Percentiles rank a stretch among this genome's conserved stretches.
Conservation (phyloP, 1,140 invertebrate genomes). For the Apis laboriosa region DNA sequence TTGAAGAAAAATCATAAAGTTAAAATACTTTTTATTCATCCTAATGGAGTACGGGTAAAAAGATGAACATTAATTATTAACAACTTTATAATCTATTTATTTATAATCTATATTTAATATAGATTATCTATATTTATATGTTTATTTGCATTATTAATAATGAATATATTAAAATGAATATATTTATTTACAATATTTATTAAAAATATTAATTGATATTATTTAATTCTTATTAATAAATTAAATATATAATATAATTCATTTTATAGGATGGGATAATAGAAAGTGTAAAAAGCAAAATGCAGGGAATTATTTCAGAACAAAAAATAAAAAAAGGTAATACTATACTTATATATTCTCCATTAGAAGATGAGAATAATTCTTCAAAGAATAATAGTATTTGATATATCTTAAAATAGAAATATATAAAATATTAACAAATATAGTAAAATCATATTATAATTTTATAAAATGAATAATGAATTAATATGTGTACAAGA, state of each 20-base stretch:
- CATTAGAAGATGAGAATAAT: not conserved
- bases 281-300: slow-evolving; percentile 79
- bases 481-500: not conserved
- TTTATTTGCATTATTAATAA: not conserved
- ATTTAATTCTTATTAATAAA: not conserved
- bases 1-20: slow-evolving; percentile 84
- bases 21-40: slow-evolving; percentile 82
- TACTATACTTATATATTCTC: not conserved
- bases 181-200: slow-evolving; percentile 7
- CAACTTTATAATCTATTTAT: not conserved
- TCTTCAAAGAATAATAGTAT: not conserved
- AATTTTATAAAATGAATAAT: not conserved
- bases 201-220: not conserved
- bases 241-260: not conserved
- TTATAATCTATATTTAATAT: slow-evolving; percentile 8
- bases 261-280: slow-evolving; percentile 82
- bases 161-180: slow-evolving; percentile 24
- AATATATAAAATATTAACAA: not conserved
- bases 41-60: slow-evolving; percentile 72
- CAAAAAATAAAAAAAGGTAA: rapidly evolving
- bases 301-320: slow-evolving; percentile 73
- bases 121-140: no score
- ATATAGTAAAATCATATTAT: not conserved
- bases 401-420: not conserved
- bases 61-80: slow-evolving; percentile 48